A percentile compares a stretch with the other conserved stretches of the same genome.
These are phyloP conservation scores for Rambutsinella grinnellia DNA, from an alignment of 2,888 invertebrate species.

Conservation along the genomic window DNA sequence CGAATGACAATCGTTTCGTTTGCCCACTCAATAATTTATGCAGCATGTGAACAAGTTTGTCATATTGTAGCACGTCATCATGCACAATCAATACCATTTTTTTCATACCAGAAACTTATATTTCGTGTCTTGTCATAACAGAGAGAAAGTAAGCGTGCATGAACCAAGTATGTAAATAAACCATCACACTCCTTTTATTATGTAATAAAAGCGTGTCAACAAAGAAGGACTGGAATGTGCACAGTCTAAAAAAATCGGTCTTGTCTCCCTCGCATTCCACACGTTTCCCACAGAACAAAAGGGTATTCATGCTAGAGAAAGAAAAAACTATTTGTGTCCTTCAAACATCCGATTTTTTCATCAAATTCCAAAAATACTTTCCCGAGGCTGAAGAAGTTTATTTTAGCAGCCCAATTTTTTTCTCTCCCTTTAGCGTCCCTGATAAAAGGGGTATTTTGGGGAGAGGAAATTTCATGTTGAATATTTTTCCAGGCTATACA, in stretches of 20 bases:
- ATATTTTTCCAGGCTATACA: not conserved
- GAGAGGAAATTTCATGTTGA: slow-evolving; percentile 1
- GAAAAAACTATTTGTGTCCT: not conserved
- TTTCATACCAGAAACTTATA: no score
- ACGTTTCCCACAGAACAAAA: not conserved
- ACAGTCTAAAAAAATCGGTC: not conserved
- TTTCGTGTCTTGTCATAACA: not conserved
- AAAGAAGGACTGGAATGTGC: not conserved
- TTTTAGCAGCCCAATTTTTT: not conserved
- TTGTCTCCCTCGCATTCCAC: not conserved
- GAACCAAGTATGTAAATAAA: not conserved
- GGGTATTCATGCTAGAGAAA: not conserved
- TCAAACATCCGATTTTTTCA: not conserved
- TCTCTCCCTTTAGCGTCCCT: not conserved
- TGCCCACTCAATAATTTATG: not conserved
- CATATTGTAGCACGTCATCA: no score
- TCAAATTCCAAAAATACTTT: not conserved
- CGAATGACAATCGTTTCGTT: not conserved
- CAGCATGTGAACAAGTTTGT: no score
- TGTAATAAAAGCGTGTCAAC: not conserved
- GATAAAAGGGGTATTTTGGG: not conserved
- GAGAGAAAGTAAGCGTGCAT: not conserved
- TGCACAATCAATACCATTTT: not conserved
- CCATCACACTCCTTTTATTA: not conserved
- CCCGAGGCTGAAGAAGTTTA: not conserved